Evolutionary conservation across 2,888 invertebrate genomes (phyloP), one percentile per base, ranked within the genome.

Genomic region (Drosophila sordidapex): DNA sequence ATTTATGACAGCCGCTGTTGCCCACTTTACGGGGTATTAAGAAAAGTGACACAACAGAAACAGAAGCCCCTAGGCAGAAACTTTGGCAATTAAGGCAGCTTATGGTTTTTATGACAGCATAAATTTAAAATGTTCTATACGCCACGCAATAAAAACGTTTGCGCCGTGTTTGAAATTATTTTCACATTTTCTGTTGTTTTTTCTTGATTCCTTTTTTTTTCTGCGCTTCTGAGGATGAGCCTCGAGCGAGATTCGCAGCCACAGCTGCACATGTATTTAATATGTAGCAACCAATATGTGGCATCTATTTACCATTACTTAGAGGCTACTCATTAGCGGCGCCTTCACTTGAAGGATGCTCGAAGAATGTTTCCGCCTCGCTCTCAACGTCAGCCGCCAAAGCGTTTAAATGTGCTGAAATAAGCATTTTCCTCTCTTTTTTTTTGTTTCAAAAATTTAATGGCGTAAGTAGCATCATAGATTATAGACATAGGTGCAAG

Each of bases 81-180:
- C 89, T 88, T 88, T 87, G 90, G 83, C 90, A 90, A 88, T 88
- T 88, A 88, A 90, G 87, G 77, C 77, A 74, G 82, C 87, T 90
- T 90, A 88, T 89, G 90, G 83, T 83, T 86, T 90, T 88, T 90
- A 88, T 84, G 89, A 86, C 72, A 79, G 87, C 79, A 88, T 90
- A 90, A 88, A 88, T 88, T 88, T 84, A 60, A 83, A 85, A 86
- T 80, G 78, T 83, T 83, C 89, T 78, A 83, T 88, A 70, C 64
- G 79, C 70, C 64, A 74, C 73, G 68, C 72, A 71, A 82, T 77
- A 88, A 88, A 82, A 87, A 66, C 56, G 72, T 56, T 78, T 82
- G 74, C 70, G 61, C 49, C 68, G 69, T 71, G 67, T 60, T 72
- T 63, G 38, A 87, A 85, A 82, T 87, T 81, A 84, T 83, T 84